Evolutionary conservation across 1,140 invertebrate genomes (phyloP).

Genomic region (Mya arenaria): DNA sequence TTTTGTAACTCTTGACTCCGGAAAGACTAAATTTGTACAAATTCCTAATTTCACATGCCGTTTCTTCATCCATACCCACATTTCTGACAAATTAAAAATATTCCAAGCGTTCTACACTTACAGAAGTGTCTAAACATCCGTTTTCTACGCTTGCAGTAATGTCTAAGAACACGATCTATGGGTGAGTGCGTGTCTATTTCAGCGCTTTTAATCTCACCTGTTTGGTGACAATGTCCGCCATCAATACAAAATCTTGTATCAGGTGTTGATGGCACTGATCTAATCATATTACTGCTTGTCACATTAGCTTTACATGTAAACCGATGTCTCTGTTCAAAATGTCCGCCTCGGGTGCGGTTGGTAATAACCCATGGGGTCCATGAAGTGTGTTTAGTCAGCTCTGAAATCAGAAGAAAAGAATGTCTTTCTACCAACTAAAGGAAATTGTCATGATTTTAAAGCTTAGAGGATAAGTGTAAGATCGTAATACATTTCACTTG

Average conservation of each 20-base stretch:
- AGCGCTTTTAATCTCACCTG: constrained; percentile 72
- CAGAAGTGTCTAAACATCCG: constrained; percentile 74
- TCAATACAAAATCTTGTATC: constrained; percentile 89
- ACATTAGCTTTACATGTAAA: constrained; percentile 90
- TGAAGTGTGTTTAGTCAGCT: constrained; percentile 63
- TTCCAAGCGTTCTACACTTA: constrained; percentile 76
- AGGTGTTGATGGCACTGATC: constrained; percentile 87
- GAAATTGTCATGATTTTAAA: too few relatives aligned
- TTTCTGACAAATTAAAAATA: constrained; percentile 77
- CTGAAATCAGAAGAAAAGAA: constrained; percentile 59
- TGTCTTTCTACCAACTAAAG: neutral
- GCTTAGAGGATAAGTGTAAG: too few relatives aligned
- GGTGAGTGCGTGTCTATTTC: constrained; percentile 70
- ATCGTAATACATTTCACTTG: too few relatives aligned
- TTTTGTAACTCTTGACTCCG: too few relatives aligned
- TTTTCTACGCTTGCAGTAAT: constrained; percentile 71
- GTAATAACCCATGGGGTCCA: constrained; percentile 90
- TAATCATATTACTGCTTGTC: constrained; percentile 84
- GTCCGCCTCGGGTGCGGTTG: constrained; percentile 83
- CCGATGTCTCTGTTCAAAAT: constrained; percentile 88
- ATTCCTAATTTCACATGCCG: constrained; percentile 36
- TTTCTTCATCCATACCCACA: constrained; percentile 64
- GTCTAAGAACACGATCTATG: constrained; percentile 71
- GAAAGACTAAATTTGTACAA: too few relatives aligned
- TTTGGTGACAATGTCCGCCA: constrained; percentile 81